Evolutionary conservation across 2,797 vertebrate species (phyloP).

Genomic region (Cirrhinus molitorella): DNA sequence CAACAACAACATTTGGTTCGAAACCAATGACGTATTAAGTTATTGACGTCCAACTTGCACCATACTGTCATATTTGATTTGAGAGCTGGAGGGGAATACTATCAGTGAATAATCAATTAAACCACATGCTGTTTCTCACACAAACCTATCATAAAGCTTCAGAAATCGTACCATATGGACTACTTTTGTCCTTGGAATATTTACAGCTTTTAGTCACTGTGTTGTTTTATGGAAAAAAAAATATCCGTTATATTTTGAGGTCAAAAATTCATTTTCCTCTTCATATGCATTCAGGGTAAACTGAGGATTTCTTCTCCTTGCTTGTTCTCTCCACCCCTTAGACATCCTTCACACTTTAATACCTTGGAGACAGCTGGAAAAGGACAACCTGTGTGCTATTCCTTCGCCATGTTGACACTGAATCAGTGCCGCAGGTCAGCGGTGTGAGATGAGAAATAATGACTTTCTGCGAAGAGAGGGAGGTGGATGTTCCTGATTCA

Average conservation of each 20-base stretch:
- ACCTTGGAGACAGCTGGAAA: conserved; percentile 62
- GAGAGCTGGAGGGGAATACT: neutral
- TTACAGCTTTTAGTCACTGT: neutral
- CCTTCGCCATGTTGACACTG: conserved; percentile 62
- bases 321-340: conserved; percentile 57
- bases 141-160: neutral
- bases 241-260: neutral
- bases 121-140: neutral
- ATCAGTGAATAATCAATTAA: neutral
- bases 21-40: neutral
- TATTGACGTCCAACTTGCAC: neutral
- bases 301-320: conserved; percentile 60
- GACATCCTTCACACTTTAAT: conserved; percentile 61
- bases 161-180: neutral
- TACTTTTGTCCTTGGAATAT: neutral
- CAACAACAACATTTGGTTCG: neutral
- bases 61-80: neutral
- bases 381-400: conserved; percentile 60
- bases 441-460: conserved; percentile 64
- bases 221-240: neutral
- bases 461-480: conserved; percentile 60
- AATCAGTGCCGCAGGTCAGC: conserved; percentile 63
- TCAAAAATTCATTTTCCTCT: neutral
- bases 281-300: conserved; percentile 59
- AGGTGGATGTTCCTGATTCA: conserved; percentile 16